Evolutionary conservation across 2,113 vertebrate species (phyloP), one percentile per base, ranked within the genome.

Genomic region (Rhinoderma darwinii): DNA sequence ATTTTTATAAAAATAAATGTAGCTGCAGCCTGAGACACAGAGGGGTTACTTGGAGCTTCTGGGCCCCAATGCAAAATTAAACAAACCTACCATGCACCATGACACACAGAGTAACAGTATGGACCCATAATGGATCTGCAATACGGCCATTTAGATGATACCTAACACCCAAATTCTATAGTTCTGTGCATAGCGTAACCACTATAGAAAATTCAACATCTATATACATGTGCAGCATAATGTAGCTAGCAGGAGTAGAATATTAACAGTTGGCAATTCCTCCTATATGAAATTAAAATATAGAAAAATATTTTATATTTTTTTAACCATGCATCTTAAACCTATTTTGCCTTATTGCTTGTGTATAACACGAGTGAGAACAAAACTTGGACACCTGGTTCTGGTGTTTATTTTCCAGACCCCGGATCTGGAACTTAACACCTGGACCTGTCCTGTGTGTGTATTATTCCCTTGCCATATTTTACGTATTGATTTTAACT

Each of bases 341-440:
- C 56, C 37, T 30, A 44, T 20, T 30, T 44, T 27, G 39, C 78
- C 18, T 85, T 77, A 51, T 63, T 66, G 43, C 81, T 78, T 85
- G 76, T 85, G 27, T 75, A 15, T 35, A 66, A 78, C 14, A 75
- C 25, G 56, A 66, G 84, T 44, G 44, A 77, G 72, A 77, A 63
- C 54, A 85, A 50, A 44, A 77, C 54, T 41, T 5, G 54, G 73
- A 85, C 84, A 85, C 84, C 84, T 85, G 84, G 73, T 44, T 17
- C 73, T 77, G 10, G 39, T 85, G 54, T 84, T 84, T 84, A 74
- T 75, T 84, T 84, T 84, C 70, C 83, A 75, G 50, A 84, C 56
- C 83, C 59, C 51, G n/a, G 47, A 63, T 85, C 73, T 85, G 84
- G 84, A 85, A 77, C 73, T 11, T 77, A 85, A 75, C 84, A 85